These are phyloP conservation scores for Sandelia bainsii DNA, from an alignment of 2,797 vertebrate species.

Conservation along the genomic window DNA sequence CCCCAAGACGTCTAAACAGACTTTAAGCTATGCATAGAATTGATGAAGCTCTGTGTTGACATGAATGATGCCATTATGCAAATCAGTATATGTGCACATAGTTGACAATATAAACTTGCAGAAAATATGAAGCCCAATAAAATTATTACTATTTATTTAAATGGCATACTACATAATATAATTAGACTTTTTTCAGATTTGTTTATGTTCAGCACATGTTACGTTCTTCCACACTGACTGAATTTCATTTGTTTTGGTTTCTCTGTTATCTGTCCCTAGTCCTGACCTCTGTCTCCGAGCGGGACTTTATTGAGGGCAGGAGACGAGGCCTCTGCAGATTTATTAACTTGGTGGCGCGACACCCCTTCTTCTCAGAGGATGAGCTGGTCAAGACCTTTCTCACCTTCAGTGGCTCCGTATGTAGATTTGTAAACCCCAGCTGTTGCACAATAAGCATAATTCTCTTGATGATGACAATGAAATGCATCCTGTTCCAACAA, in stretches of 20 bases:
- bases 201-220: too few species aligned
- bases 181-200: too few species aligned
- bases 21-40: not conserved
- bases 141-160: not conserved
- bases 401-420: slow-evolving; percentile 93
- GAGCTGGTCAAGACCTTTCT: slow-evolving; percentile 93
- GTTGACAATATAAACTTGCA: too few species aligned
- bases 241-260: slow-evolving; percentile 13
- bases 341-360: slow-evolving; percentile 94
- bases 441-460: slow-evolving; percentile 32
- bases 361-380: slow-evolving; percentile 94
- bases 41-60: not conserved
- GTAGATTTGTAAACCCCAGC: slow-evolving; percentile 55
- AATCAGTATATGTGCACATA: too few species aligned
- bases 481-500: slow-evolving; percentile 45
- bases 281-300: slow-evolving; percentile 87
- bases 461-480: slow-evolving; percentile 8
- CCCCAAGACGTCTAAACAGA: not conserved
- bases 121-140: too few species aligned
- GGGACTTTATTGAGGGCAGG: slow-evolving; percentile 95
- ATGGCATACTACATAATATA: not conserved
- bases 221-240: not conserved
- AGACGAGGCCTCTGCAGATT: slow-evolving; percentile 92
- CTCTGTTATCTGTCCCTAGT: slow-evolving; percentile 56
- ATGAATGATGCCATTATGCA: too few species aligned